phyloP scores from a whole-genome alignment of 2,113 vertebrate genomes.

The Equus przewalskii region DNA sequence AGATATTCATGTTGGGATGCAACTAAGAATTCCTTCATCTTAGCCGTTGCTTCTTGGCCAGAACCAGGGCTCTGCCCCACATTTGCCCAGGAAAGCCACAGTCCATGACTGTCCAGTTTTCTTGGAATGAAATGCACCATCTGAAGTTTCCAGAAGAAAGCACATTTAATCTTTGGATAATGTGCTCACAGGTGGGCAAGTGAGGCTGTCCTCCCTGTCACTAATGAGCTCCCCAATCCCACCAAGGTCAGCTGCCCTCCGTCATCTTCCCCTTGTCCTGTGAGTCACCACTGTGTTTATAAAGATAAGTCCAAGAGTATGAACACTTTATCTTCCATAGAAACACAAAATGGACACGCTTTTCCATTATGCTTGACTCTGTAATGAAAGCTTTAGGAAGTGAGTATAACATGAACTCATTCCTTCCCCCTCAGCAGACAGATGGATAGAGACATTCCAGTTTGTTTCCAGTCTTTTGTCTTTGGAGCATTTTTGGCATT shows the following conservation, averaged over 20 bases:
- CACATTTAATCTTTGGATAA: slow-evolving; percentile 21
- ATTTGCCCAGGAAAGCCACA: neutral
- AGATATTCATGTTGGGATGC: neutral
- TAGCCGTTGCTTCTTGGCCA: neutral
- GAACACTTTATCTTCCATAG: slow-evolving; percentile 71
- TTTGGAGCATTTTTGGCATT: slow-evolving; percentile 90
- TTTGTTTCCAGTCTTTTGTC: slow-evolving; percentile 90
- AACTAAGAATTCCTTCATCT: neutral
- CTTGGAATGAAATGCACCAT: neutral
- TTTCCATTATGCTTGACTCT: slow-evolving; percentile 79
- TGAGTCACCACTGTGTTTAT: slow-evolving; percentile 49
- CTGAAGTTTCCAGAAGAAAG: slow-evolving; percentile 63
- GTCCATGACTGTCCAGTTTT: neutral
- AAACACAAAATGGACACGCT: slow-evolving; percentile 71
- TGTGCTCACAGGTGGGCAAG: slow-evolving; percentile 54
- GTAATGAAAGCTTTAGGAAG: slow-evolving; percentile 86
- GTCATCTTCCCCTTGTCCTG: neutral
- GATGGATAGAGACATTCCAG: slow-evolving; percentile 88
- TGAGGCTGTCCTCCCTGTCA: neutral
- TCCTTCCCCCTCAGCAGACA: slow-evolving; percentile 88
- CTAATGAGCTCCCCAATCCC: neutral
- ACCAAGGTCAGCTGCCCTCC: neutral
- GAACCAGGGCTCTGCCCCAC: neutral
- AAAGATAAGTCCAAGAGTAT: slow-evolving; percentile 61
- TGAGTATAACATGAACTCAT: slow-evolving; percentile 89